Percentiles rank a stretch among this genome's conserved stretches.
Evolutionary conservation across 2,113 vertebrate species (phyloP).

Genomic region (rabbit (Oryctolagus cuniculus)): mOryCun1.1 NC_091442.1:112325501-112326000

Average conservation of each 20-base stretch:
- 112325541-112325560: too few species aligned
- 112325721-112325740: not conserved
- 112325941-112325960: constrained; percentile 32
- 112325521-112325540: not conserved
- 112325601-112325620: not conserved
- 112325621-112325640: not conserved
- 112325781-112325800: not conserved
- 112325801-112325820: not conserved
- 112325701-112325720: not conserved
- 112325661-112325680: not conserved
- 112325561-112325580: not conserved
- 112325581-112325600: too few species aligned
- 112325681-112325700: not conserved
- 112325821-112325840: not conserved
- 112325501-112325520: not conserved
- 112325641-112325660: not conserved
- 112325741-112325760: not conserved
- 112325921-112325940: not conserved
- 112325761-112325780: not conserved
- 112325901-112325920: not conserved
- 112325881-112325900: not conserved
- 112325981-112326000: not conserved
- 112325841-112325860: not conserved
- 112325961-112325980: not conserved
- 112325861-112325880: not conserved